Evolutionary conservation across 2,797 vertebrate genomes (phyloP), one percentile per base, ranked within the genome.

Genomic region (Salmo trutta): DNA sequence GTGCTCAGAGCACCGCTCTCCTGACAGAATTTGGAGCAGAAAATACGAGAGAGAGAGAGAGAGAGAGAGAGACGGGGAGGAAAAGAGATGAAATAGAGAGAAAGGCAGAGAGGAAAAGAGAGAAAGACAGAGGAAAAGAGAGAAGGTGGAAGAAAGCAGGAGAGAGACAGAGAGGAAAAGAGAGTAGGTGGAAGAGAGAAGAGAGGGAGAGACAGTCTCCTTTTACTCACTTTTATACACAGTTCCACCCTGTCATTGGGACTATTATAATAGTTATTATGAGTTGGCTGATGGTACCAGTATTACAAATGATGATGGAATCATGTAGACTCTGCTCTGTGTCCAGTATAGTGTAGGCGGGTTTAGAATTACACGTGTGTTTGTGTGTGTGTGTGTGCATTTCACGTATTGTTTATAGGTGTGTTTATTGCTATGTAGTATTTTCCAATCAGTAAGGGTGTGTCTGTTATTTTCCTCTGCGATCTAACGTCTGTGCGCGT

Each of bases 341-440:
- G 66, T 33, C 7, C 66, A 68, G 29, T 67, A 67, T 16, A 29
- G 66, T 67, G 29, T 4, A 24, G 29, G 66, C 16, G 27, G 29
- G 29, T 68, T 19, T 36, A 31, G 4, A 31, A 33, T 68, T 36
- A 31, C 21, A 52, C 52, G 54, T 75, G 64, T 74, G 47, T 66
- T 71, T 78, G 64, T 74, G 59, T 74, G 47, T 74, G 77, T 69
- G 64, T 65, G 70, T 77, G 56, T 74, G 78, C 75, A 85, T 77
- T 52, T 79, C 76, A 82, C 86, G 69, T 33, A 31, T 84, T 90
- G 88, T 89, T 91, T 91, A 87, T 81, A 90, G 87, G 85, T 88
- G 86, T 83, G 83, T 90, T 86, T 91, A 85, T 83, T 85, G 84
- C 83, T 53, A 65, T 80, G 82, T 83, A 70, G 67, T 75, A 68